Percentiles rank a stretch among this genome's conserved stretches.
Conservation (phyloP, 1,140 invertebrate genomes). For the Telenomus remus region DNA sequence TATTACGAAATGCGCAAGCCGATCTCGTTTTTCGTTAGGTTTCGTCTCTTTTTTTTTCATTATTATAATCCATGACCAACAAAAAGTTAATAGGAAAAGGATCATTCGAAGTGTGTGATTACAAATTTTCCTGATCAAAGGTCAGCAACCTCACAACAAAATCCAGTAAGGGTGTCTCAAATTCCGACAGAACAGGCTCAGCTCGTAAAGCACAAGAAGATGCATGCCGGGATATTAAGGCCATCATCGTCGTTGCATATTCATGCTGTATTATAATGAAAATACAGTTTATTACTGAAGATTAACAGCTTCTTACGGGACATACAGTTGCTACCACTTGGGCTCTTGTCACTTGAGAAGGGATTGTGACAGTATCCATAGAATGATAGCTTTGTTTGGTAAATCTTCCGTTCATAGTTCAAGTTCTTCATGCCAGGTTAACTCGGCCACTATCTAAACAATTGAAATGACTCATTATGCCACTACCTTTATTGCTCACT, state of each 20-base stretch:
- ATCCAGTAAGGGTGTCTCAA: constrained; percentile 73
- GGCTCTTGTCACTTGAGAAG: constrained; percentile 68
- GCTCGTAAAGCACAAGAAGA: constrained; percentile 76
- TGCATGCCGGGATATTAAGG: constrained; percentile 76
- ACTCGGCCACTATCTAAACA: constrained; percentile 38
- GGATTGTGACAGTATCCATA: constrained; percentile 56
- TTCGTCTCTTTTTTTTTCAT: background rate
- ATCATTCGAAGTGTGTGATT: background rate
- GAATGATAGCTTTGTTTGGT: constrained; percentile 57
- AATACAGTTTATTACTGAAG: constrained; percentile 77
- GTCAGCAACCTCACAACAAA: constrained; percentile 63
- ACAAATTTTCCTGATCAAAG: constrained; percentile 45
- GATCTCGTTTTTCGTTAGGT: background rate
- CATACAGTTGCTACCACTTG: constrained; percentile 69
- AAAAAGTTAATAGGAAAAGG: no score
- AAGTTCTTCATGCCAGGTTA: constrained; percentile 42
- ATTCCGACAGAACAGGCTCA: constrained; percentile 74
- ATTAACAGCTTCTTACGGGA: constrained; percentile 77
- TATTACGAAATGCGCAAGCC: no score
- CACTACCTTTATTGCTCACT: constrained; percentile 15
- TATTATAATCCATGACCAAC: no score
- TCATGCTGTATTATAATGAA: constrained; percentile 77
- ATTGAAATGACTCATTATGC: constrained; percentile 47
- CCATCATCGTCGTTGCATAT: constrained; percentile 77
- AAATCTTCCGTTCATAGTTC: constrained; percentile 50